Evolutionary conservation across 2,797 vertebrate genomes (phyloP), one percentile per base, ranked within the genome.

Genomic region (Crypturellus tataupa): DNA sequence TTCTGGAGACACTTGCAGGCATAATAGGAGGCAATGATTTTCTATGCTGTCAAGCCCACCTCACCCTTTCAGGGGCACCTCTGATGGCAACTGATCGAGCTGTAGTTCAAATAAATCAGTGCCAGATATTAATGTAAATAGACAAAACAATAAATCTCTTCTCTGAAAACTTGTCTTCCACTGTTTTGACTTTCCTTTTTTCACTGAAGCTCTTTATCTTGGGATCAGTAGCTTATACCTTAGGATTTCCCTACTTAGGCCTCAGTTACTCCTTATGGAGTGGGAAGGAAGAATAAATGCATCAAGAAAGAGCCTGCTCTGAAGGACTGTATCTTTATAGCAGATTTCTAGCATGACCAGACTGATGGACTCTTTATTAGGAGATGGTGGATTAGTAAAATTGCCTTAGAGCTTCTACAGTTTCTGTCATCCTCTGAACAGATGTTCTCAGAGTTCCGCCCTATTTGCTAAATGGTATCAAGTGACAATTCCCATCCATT

Each of bases 401-500:
- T 53, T 89, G 67, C 51, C 69, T 87, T 75, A 92, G 7, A 91
- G 84, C 78, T 96, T 71, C 77, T 59, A 94, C 69, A 68, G 79
- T 65, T 94, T 89, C 79, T 87, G 75, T 87, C 78, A 91, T 88
- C 72, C 75, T 87, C 69, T 88, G 85, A 94, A 89, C 24, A 87
- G 55, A 91, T 90, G 55, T 88, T 85, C 80, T 79, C 7, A 0
- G 35, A 83, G 46, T 89, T 65, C 59, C 89, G 62, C 49, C 80
- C 46, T 76, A 72, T 72, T 90, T 90, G 77, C 59, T 88, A 79
- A 88, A 94, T 67, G 55, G 20, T 70, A 91, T 84, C 46, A 76
- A 91, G 67, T 63, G 31, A 91, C 67, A 84, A 84, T 63, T 87
- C 85, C 55, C 29, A 51, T 37, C 63, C 59, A 69, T 84, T 92